These are phyloP conservation scores for Drosophila hydei DNA, from an alignment of 1,140 invertebrate species.

Conservation along the genomic window DNA sequence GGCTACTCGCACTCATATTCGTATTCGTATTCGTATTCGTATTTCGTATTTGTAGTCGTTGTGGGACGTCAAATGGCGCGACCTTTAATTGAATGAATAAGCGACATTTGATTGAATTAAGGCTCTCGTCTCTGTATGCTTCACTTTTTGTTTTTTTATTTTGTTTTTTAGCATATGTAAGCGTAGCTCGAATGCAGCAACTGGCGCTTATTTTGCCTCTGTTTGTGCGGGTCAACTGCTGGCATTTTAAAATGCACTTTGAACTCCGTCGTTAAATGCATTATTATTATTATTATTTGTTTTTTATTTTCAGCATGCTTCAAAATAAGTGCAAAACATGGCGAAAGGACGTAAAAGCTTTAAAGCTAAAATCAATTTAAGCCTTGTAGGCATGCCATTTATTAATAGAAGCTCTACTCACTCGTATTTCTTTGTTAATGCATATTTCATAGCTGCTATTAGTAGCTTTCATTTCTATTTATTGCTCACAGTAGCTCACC, in stretches of 20 bases:
- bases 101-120: slow-evolving; percentile 83
- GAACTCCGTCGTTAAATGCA: slow-evolving; percentile 27
- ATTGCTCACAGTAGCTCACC: slow-evolving; percentile 1
- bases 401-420: too few species aligned
- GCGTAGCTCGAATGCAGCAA: slow-evolving; percentile 1
- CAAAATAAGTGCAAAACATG: neutral
- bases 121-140: slow-evolving; percentile 28
- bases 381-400: too few species aligned
- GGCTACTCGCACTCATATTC: slow-evolving; percentile 7
- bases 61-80: slow-evolving; percentile 76
- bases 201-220: slow-evolving; percentile 43
- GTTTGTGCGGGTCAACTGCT: slow-evolving; percentile 39
- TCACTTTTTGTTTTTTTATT: neutral
- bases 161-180: slow-evolving; percentile 26
- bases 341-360: neutral
- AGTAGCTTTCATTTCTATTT: neutral
- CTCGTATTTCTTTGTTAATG: slow-evolving; percentile 9
- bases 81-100: slow-evolving; percentile 84
- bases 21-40: slow-evolving; percentile 39
- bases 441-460: slow-evolving; percentile 1
- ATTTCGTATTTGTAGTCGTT: slow-evolving; percentile 36
- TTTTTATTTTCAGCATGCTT: neutral
- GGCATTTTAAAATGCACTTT: slow-evolving; percentile 51
- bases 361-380: neutral
- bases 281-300: slow-evolving; percentile 12